A percentile compares a stretch with the other conserved stretches of the same genome.
phyloP scores from a whole-genome alignment of 2,113 vertebrate species.

The Indri indri region DNA sequence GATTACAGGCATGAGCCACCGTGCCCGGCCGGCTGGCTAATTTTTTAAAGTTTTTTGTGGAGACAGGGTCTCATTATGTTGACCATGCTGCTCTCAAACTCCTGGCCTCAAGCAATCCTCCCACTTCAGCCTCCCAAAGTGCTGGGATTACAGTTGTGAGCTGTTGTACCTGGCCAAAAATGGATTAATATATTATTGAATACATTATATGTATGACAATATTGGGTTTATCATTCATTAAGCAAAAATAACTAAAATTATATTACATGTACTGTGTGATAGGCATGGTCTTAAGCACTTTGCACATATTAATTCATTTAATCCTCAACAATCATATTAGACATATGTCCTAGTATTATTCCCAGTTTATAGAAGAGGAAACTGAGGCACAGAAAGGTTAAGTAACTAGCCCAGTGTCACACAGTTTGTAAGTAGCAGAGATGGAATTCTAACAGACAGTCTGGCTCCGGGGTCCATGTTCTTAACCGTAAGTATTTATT shows the following conservation, averaged over 20 bases:
- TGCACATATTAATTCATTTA: neutral
- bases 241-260: conserved; percentile 5
- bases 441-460: neutral
- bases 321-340: neutral
- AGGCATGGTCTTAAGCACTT: neutral
- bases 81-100: too few relatives aligned
- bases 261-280: neutral
- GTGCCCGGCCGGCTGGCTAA: too few relatives aligned
- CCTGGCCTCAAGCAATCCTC: too few relatives aligned
- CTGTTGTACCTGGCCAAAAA: neutral
- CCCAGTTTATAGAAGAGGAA: neutral
- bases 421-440: neutral
- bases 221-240: neutral
- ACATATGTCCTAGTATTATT: neutral
- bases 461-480: neutral
- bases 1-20: too few relatives aligned
- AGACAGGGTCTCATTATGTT: too few relatives aligned
- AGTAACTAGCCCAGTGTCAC: neutral
- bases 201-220: neutral
- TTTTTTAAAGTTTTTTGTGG: too few relatives aligned
- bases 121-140: too few relatives aligned
- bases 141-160: too few relatives aligned
- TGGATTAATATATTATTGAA: neutral
- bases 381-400: neutral
- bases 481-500: neutral